Evolutionary conservation across 2,797 vertebrate species (phyloP), one percentile per base, ranked within the genome.

Genomic region (Sebastes cheni): DNA sequence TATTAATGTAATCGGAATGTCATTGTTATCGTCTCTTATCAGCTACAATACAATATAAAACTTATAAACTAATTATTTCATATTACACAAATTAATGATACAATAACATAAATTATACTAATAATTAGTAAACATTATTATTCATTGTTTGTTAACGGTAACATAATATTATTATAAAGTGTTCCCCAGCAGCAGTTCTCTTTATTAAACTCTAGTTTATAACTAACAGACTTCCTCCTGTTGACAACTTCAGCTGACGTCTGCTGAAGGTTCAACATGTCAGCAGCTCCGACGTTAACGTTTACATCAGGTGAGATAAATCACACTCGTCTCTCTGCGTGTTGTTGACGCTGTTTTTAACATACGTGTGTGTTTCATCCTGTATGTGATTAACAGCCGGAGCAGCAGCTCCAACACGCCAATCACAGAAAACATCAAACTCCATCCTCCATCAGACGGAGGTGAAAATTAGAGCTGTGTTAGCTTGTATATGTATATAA

Each of bases 261-360:
- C 27, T 67, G 14, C 66, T 69, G 61, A 54, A 27, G 68, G 62
- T 72, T 56, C 34, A 29, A 70, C 69, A 6, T 36, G 70, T 77
- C 55, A 73, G 79, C 78, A 75, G 62, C 62, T 80, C 54, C 27
- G 34, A 68, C n/a, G 67, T 60, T 69, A 5, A 67, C 10, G 54
- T 71, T 80, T 69, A 30, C 12, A 59, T 59, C 66, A 80, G 82
- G 79, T 87, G 79, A 85, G 75, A 79, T 42, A 83, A 74, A 58
- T 80, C 39, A 16, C 39, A 42, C 39, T 16, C 5, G 5, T 42
- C 39, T 42, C 39, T 42, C 39, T 42, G 39, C 39, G 13, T 42
- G 39, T 42, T 42, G 13, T 42, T 52, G 64, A 73, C 32, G 61
- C 3, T 65, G 76, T 64, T 22, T 71, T 61, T 69, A 29, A 42